Evolutionary conservation across 1,140 invertebrate species (phyloP).

Genomic region (Ostrea edulis): DNA sequence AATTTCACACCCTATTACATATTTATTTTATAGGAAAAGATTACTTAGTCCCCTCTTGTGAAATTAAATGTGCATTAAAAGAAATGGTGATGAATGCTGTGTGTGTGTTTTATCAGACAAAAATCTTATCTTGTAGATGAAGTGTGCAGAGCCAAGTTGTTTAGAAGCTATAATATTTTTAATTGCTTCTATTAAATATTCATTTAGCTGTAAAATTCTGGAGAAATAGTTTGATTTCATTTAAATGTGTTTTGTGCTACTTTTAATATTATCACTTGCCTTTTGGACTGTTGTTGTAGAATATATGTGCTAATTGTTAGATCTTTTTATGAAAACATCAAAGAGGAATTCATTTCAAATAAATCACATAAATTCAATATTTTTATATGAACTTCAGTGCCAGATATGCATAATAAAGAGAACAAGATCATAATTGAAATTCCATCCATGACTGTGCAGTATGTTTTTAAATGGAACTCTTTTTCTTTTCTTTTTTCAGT

Average conservation of each 20-base stretch:
- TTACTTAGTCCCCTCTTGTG: background rate
- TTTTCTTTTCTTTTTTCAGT: slow-evolving; percentile 12
- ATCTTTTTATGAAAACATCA: background rate
- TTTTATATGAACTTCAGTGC: too few species aligned
- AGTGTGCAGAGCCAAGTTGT: slow-evolving; percentile 6
- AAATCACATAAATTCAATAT: too few species aligned
- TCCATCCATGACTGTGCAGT: too few species aligned
- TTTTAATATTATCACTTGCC: background rate
- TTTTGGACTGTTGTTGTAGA: background rate
- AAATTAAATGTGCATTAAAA: slow-evolving; percentile 28
- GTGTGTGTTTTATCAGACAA: background rate
- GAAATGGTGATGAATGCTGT: background rate
- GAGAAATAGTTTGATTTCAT: slow-evolving; percentile 30
- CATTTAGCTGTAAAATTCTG: slow-evolving; percentile 1
- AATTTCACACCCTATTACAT: slow-evolving; percentile 24
- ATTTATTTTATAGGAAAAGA: slow-evolving; percentile 5
- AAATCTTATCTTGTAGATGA: slow-evolving; percentile 28
- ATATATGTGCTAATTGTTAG: background rate
- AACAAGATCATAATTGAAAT: too few species aligned
- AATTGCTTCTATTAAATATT: slow-evolving; percentile 13
- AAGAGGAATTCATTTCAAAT: background rate
- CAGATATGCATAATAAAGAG: too few species aligned
- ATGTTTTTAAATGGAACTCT: background rate
- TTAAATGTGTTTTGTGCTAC: slow-evolving; percentile 1
- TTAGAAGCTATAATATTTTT: slow-evolving; percentile 26